Base-by-base conservation (phyloP, 2,888 invertebrate genomes). In the Cremastinae sp. region DNA sequence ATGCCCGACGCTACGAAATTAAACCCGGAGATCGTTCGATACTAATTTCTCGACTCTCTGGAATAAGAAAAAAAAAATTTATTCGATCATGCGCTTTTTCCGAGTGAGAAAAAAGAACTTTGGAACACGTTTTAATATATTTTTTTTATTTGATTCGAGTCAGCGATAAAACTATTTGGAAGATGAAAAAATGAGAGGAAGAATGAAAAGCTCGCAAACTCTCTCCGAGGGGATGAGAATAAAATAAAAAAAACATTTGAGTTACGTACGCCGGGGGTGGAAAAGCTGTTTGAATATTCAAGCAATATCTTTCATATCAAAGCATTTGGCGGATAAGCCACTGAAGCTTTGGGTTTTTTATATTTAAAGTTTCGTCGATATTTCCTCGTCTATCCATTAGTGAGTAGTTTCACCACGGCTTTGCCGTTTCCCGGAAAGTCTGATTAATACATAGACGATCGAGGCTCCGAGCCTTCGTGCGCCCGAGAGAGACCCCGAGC, bases 381-480 rank as follows among this genome's bases (percentile, higher is more conserved):
- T 68, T 72, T 64, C 34, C 49, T 34, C 34, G 38, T 43, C 47
- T 61, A 62, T 72, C 66, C 56, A 68, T 56, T 62, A 72, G 54
- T 9, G 36, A 54, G 16, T 41, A 51, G 58, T 58, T 72, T 41
- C 56, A 2, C 38, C 38, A 34, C 22, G 43, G 43, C 34, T 61
- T 61, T 41, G 51, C 49, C 28, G 28, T 28, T 28, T 68, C 14
- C 12, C 14, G 58, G 49, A 10, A 45, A 75, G 43, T 58, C 43
- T 53, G 68, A 72, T 75, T 68, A 75, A 65, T 76, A 65, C 73
- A 76, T 59, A 62, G 64, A 28, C 14, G 51, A 61, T 61, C 36
- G 12, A 43, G n/a, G 49, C 9, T 56, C 18, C 28, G 22, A 51
- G 28, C 45, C n/a, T n/a, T n/a, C 9, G 54, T 51, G 20, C 7